Evolutionary conservation across 2,797 vertebrate species (phyloP), one percentile per base, ranked within the genome.

Genomic region (Gallinago stenura): DNA sequence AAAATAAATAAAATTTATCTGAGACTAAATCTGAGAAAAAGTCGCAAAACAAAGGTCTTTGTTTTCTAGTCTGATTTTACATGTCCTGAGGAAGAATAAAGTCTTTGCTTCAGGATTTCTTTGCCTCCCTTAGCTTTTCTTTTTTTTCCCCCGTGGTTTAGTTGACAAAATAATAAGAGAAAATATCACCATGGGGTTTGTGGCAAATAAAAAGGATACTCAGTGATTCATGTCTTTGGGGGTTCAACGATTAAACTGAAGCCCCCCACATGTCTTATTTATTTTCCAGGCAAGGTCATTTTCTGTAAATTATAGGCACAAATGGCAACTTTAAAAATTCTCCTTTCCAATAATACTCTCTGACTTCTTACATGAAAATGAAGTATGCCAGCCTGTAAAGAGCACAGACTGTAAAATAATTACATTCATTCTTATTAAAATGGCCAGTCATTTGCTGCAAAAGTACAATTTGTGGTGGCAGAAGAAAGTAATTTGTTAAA

Each of bases 371-470:
- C 54, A 96, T 15, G 57, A 96, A 96, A 97, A 95, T 95, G 26
- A 97, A 95, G 54, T 68, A 95, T 12, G 30, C 83, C 61, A 96
- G 66, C 66, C 93, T 97, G 88, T 79, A 94, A 97, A 97, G 89
- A 94, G 97, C 92, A 97, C 39, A 89, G 95, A 95, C 96, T 95
- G 65, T 97, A 97, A 97, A 97, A 96, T 98, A 98, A 98, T 98
- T 98, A 69, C 61, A 95, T 93, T 97, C 84, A 66, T 97, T 95
- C 89, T 97, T 97, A 98, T 97, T 98, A 97, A 98, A 98, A 98
- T 97, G 86, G 76, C 93, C 92, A 93, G 79, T 92, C 95, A 97
- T 97, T 98, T 98, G 93, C 91, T 96, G 90, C 72, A 96, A 97
- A 97, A 96, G 85, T 97, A 97, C 93, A 97, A 95, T 98, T 98